Evolutionary conservation across 2,888 invertebrate species (phyloP).

Genomic region (Barypeithes pellucidus): DNA sequence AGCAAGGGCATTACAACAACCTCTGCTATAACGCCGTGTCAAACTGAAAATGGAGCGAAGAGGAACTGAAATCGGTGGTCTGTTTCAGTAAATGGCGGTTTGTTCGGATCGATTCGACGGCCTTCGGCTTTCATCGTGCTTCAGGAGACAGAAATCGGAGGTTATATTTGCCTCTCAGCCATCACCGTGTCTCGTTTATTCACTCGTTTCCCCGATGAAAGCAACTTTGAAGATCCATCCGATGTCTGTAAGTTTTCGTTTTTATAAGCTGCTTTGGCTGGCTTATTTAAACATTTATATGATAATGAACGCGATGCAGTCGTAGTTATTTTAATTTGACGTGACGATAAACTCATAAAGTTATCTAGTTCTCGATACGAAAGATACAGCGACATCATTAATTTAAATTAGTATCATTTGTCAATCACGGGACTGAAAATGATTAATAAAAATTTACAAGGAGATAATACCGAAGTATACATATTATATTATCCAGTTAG

Average conservation of each 20-base stretch:
- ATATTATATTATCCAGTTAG: no score
- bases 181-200: constrained; percentile 43
- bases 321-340: not conserved
- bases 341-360: not conserved
- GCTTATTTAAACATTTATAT: constrained; percentile 22
- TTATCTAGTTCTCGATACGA: not conserved
- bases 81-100: constrained; percentile 60
- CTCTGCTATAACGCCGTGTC: constrained; percentile 53
- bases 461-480: no score
- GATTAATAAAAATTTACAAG: no score
- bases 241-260: constrained; percentile 34
- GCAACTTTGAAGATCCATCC: constrained; percentile 41
- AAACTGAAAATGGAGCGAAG: constrained; percentile 59
- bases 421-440: no score
- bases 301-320: not conserved
- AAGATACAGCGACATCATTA: no score
- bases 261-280: constrained; percentile 27
- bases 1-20: constrained; percentile 43
- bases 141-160: constrained; percentile 55
- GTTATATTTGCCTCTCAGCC: constrained; percentile 43
- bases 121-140: constrained; percentile 51
- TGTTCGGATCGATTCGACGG: constrained; percentile 48
- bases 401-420: no score
- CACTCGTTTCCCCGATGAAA: constrained; percentile 41
- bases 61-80: constrained; percentile 49